These are phyloP conservation scores for Catharus fuscescens DNA, from an alignment of 2,113 vertebrate genomes.

Conservation along the genomic window DNA sequence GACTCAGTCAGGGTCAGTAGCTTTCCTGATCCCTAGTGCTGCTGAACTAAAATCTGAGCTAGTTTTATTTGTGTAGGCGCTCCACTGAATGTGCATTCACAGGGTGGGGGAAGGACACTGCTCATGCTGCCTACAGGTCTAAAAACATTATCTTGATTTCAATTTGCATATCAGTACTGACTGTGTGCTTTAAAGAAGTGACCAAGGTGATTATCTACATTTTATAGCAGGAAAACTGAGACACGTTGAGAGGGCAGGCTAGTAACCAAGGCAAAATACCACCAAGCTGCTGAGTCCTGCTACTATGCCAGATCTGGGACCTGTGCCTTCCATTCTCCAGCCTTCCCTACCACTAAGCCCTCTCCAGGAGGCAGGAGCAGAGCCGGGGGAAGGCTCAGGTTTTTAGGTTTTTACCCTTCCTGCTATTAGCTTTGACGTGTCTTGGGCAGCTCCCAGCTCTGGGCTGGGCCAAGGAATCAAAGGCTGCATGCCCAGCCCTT, in stretches of 20 bases:
- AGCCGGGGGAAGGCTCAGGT: accelerated
- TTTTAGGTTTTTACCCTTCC: background rate
- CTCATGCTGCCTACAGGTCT: background rate
- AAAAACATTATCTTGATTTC: background rate
- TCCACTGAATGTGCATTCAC: accelerated
- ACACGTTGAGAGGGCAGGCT: background rate
- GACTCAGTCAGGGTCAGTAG: background rate
- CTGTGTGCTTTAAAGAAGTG: background rate
- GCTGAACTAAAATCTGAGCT: background rate
- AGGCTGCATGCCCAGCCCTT: background rate
- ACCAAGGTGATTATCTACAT: background rate
- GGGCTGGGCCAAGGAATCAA: background rate
- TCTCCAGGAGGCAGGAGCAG: background rate
- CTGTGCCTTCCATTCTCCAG: background rate
- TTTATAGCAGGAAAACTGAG: background rate
- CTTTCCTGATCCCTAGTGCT: background rate
- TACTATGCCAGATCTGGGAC: background rate
- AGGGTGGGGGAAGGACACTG: background rate
- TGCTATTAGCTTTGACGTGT: background rate
- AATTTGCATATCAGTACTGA: background rate
- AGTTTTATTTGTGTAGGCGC: accelerated
- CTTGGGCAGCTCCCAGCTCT: background rate
- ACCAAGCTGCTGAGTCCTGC: background rate
- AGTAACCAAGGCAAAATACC: background rate
- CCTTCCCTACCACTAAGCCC: background rate